phyloP scores from a whole-genome alignment of 2,113 vertebrate genomes.

The Hassar affinis region DNA sequence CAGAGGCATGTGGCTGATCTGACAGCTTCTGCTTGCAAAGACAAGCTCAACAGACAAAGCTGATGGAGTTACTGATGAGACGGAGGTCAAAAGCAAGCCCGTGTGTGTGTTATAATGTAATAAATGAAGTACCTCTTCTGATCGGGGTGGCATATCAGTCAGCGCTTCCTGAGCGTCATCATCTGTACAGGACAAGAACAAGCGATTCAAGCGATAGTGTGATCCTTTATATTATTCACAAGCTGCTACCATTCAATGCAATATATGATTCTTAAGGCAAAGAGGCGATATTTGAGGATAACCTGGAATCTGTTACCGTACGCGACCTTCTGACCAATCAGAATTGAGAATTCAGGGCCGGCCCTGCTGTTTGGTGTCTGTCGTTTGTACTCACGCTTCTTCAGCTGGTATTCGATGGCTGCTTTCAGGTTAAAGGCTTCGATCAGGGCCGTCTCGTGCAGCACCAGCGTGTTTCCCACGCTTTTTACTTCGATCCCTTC shows the following conservation, averaged over 20 bases:
- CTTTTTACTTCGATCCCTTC: conserved; percentile 91
- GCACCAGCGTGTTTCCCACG: conserved; percentile 89
- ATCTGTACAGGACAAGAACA: conserved; percentile 58
- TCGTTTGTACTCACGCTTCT: conserved; percentile 78
- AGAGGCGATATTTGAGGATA: too few species aligned
- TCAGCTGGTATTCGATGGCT: conserved; percentile 89
- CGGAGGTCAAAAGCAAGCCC: neutral
- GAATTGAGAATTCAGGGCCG: too few species aligned
- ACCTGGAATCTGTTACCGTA: too few species aligned
- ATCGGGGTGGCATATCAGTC: conserved; percentile 91
- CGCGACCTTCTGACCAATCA: neutral
- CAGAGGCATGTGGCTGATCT: conserved; percentile 32
- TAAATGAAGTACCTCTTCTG: conserved; percentile 78
- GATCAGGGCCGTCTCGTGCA: conserved; percentile 89
- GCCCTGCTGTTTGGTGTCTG: too few species aligned
- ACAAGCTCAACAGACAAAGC: neutral
- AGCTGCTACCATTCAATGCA: too few species aligned
- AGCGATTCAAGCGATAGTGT: too few species aligned
- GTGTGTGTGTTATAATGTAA: too few species aligned
- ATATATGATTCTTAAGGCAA: too few species aligned
- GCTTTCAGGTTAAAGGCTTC: conserved; percentile 97
- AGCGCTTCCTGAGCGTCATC: conserved; percentile 83
- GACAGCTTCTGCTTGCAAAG: conserved; percentile 25
- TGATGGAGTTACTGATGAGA: neutral
- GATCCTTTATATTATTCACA: neutral